A percentile compares a stretch with the other conserved stretches of the same genome.
Conservation (phyloP, 2,888 invertebrate genomes). For the Ctena decussata region DNA sequence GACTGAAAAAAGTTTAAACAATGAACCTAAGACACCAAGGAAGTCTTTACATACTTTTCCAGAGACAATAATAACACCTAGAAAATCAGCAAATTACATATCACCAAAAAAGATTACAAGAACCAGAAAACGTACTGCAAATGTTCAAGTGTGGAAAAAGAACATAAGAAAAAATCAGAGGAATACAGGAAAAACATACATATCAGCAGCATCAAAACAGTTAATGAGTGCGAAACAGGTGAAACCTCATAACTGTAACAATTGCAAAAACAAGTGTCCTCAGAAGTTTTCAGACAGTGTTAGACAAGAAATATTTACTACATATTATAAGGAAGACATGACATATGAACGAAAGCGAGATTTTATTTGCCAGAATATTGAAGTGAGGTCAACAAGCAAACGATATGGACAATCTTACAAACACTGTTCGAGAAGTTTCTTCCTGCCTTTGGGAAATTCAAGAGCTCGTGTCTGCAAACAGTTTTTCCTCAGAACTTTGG, state of each 20-base stretch:
- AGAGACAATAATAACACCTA: not conserved
- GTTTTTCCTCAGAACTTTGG: not conserved
- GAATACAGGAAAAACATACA: constrained; percentile 20
- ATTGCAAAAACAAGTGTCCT: constrained; percentile 14
- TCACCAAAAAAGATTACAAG: constrained; percentile 10
- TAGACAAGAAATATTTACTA: constrained; percentile 10
- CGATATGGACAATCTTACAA: constrained; percentile 3
- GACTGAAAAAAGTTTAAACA: not conserved
- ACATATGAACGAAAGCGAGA: not conserved
- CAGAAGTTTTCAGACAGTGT: not conserved
- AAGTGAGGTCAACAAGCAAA: not conserved
- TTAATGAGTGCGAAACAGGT: not conserved
- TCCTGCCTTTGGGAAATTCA: constrained; percentile 28
- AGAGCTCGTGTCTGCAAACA: not conserved
- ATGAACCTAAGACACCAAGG: not conserved
- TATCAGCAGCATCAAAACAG: constrained; percentile 1
- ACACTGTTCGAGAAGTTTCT: constrained; percentile 18
- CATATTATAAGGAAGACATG: not conserved
- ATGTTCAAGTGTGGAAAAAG: constrained; percentile 24
- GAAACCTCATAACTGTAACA: not conserved
- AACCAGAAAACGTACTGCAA: constrained; percentile 10
- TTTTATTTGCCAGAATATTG: constrained; percentile 21
- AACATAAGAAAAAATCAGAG: not conserved
- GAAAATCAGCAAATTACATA: not conserved
- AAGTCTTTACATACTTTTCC: not conserved